These are phyloP conservation scores for Betta splendens DNA, from an alignment of 2,797 vertebrate genomes.

Conservation along the genomic window DNA sequence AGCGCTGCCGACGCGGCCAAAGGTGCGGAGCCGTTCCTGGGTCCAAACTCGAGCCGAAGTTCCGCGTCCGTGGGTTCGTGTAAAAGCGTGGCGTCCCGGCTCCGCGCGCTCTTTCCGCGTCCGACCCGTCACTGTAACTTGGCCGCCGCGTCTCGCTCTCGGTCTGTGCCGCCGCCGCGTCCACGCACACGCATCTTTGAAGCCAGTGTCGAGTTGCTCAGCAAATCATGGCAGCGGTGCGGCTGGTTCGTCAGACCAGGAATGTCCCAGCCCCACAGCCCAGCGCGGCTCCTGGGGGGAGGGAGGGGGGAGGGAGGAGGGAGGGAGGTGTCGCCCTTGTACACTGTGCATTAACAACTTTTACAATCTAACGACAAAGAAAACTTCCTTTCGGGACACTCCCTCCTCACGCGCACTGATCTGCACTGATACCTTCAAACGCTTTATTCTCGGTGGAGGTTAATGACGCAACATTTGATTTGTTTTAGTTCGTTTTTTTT, in stretches of 20 bases:
- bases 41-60: slow-evolving; percentile 18
- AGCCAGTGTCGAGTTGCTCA: slow-evolving; percentile 81
- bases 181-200: slow-evolving; percentile 75
- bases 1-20: slow-evolving; percentile 41
- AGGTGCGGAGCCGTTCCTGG: slow-evolving; percentile 64
- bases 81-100: slow-evolving; percentile 24
- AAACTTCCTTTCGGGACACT: slow-evolving; percentile 52
- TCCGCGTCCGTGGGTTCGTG: slow-evolving; percentile 33
- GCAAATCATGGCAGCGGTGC: slow-evolving; percentile 78
- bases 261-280: slow-evolving; percentile 81
- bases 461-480: no score
- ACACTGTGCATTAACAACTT: slow-evolving; percentile 68
- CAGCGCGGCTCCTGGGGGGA: slow-evolving; percentile 57
- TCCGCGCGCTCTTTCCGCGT: neutral
- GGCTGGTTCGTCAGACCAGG: slow-evolving; percentile 80
- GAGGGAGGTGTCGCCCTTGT: slow-evolving; percentile 41
- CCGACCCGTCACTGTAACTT: slow-evolving; percentile 23
- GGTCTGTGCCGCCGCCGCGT: slow-evolving; percentile 62
- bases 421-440: neutral
- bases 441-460: no score
- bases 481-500: neutral
- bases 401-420: slow-evolving; percentile 18
- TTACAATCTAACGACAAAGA: slow-evolving; percentile 54
- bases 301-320: slow-evolving; percentile 27
- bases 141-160: slow-evolving; percentile 32